Percentiles rank a stretch among this genome's conserved stretches.
These are phyloP conservation scores for Ornithoptera alexandrae DNA, from an alignment of 2,888 invertebrate genomes.

Conservation along the genomic window DNA sequence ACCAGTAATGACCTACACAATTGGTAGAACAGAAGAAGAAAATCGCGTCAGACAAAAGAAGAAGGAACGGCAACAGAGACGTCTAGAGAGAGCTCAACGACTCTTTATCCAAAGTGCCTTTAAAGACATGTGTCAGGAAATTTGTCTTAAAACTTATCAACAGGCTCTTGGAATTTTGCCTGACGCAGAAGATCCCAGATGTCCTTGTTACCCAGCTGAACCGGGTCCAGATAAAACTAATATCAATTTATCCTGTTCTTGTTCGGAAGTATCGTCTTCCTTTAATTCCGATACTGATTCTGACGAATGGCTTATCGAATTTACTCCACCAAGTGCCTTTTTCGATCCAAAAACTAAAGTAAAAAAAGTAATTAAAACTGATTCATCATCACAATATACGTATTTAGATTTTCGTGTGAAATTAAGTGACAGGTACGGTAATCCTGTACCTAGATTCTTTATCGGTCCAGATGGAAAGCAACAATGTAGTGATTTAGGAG, in stretches of 20 bases:
- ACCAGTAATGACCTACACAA: constrained; percentile 58
- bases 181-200: constrained; percentile 59
- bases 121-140: constrained; percentile 66
- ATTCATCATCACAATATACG: constrained; percentile 57
- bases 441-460: constrained; percentile 66
- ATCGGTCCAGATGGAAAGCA: constrained; percentile 68
- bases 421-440: constrained; percentile 60
- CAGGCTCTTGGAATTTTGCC: constrained; percentile 68
- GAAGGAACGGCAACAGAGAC: constrained; percentile 59
- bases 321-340: constrained; percentile 68
- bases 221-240: constrained; percentile 52
- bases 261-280: constrained; percentile 56
- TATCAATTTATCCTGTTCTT: constrained; percentile 62
- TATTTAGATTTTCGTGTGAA: constrained; percentile 69
- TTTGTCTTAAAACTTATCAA: constrained; percentile 70
- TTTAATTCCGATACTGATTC: constrained; percentile 63
- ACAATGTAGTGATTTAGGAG: constrained; percentile 71
- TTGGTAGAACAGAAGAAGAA: constrained; percentile 71
- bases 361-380: constrained; percentile 52
- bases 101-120: constrained; percentile 68
- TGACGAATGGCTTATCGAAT: constrained; percentile 73
- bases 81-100: constrained; percentile 64
- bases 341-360: constrained; percentile 57
- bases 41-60: constrained; percentile 59
- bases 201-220: constrained; percentile 57